Base-by-base conservation (phyloP, 2,888 invertebrate species). In the Brachyptera risi region DNA sequence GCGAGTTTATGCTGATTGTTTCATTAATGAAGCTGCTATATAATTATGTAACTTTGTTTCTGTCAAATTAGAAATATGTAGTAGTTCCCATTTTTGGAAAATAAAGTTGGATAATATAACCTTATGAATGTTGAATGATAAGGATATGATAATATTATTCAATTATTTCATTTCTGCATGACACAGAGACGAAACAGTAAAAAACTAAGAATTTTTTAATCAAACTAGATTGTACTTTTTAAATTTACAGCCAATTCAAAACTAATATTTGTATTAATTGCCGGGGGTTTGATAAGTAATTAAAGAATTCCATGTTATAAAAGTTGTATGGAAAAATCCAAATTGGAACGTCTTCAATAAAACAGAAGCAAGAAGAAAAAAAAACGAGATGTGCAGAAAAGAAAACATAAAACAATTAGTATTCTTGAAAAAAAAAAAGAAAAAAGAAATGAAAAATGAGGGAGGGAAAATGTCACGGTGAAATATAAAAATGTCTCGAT, bases 401-500 rank as follows among this genome's bases (percentile, higher is more conserved):
- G 54, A 54, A 54, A 54, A 54, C 54, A 54, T 37, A 19, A 54
- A 54, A 54, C 35, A 54, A 54, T 54, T 54, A 54, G 17, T 11
- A 54, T 35, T 54, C 19, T 47, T 47, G n/a, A 11, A 24, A 21
- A 24, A 17, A 54, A 13, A 23, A 23, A 37, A 11, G n/a, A 21
- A 24, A 17, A 54, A 13, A 23, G 37, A 37, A 54, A 35, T 54
- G 54, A 54, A 54, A 54, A 54, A 54, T 54, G 35, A 23, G 54
- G 23, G 35, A 35, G 23, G 17, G 35, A 13, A 54, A 37, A 54
- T 54, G 54, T 54, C 54, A 54, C 54, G 37, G 9, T 17, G 24
- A 47, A 54, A 35, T 35, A 62, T 58, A 58, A 58, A 62, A 58
- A 56, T 37, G 58, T 27, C 59, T 61, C 59, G 54, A 64, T 64